A percentile compares a stretch with the other conserved stretches of the same genome.
Conservation (phyloP, 2,888 invertebrate species). For the Lithophane semibrunnea region DNA sequence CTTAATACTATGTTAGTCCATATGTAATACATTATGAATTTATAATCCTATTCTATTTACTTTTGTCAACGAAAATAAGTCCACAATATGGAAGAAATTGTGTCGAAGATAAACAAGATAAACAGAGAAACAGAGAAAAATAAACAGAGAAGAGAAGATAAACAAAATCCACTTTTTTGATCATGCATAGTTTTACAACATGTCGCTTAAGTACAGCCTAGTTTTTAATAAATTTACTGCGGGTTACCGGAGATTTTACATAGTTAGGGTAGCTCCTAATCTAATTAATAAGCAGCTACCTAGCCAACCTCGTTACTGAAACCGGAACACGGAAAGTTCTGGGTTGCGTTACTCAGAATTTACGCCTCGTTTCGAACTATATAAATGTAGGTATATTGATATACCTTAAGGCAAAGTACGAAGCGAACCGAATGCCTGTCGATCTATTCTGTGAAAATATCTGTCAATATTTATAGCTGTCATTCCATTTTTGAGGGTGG, state of each 20-base stretch:
- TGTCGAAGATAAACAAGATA: background rate
- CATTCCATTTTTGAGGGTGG: too few relatives aligned
- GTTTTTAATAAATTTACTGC: background rate
- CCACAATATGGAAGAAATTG: background rate
- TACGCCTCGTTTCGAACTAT: too few relatives aligned
- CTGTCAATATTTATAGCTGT: too few relatives aligned
- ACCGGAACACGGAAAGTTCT: background rate
- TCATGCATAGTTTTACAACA: background rate
- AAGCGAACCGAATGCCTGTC: too few relatives aligned
- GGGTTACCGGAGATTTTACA: background rate
- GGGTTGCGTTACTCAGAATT: background rate
- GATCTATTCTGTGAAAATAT: too few relatives aligned
- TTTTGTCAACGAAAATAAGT: background rate
- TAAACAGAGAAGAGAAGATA: too few relatives aligned
- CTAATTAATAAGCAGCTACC: background rate
- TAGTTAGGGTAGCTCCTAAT: conserved; percentile 7
- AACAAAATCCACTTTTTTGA: background rate
- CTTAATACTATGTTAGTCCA: background rate
- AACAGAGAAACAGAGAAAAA: too few relatives aligned
- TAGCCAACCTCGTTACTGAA: background rate
- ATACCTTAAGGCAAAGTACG: too few relatives aligned
- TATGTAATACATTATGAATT: background rate
- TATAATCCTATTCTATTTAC: background rate
- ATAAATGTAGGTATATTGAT: too few relatives aligned
- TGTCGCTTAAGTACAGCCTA: background rate